Percentiles rank a stretch among this genome's conserved stretches.
phyloP scores from a whole-genome alignment of 1,140 invertebrate species.

The Meteorus sp. region DNA sequence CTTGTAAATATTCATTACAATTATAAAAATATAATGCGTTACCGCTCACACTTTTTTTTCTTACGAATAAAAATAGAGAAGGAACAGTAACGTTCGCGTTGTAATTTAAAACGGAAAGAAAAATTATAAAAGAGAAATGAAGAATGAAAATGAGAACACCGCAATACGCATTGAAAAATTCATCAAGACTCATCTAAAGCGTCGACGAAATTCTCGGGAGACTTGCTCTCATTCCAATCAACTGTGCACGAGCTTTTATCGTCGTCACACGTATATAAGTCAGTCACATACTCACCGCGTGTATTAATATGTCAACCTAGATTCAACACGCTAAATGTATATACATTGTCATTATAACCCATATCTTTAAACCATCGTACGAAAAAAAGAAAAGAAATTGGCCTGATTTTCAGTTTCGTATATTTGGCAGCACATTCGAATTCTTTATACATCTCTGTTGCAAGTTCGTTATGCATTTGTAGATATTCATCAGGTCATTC shows the following conservation, averaged over 20 bases:
- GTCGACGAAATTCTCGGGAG: slow-evolving; percentile 12
- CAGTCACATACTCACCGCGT: not conserved
- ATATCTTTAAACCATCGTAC: slow-evolving; percentile 34
- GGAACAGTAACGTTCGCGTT: no score
- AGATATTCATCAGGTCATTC: no score
- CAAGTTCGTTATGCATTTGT: no score
- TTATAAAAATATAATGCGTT: no score
- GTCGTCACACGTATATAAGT: not conserved
- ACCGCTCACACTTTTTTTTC: no score
- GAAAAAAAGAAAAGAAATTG: no score
- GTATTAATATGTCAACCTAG: slow-evolving; percentile 25
- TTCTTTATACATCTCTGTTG: no score
- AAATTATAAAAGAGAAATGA: slow-evolving; percentile 10
- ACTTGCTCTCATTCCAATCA: slow-evolving; percentile 14
- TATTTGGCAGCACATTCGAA: no score
- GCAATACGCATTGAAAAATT: slow-evolving; percentile 15
- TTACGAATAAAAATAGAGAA: no score
- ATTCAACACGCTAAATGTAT: slow-evolving; percentile 34
- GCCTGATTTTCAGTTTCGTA: no score
- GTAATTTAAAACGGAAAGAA: not conserved
- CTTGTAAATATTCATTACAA: no score
- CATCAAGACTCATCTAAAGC: slow-evolving; percentile 8
- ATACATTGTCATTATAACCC: no score
- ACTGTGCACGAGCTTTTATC: slow-evolving; percentile 12
- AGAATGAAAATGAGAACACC: slow-evolving; percentile 3